Percentiles rank a stretch among this genome's conserved stretches.
These are phyloP conservation scores for Lateolabrax maculatus DNA, from an alignment of 2,797 vertebrate species.

Conservation along the genomic window DNA sequence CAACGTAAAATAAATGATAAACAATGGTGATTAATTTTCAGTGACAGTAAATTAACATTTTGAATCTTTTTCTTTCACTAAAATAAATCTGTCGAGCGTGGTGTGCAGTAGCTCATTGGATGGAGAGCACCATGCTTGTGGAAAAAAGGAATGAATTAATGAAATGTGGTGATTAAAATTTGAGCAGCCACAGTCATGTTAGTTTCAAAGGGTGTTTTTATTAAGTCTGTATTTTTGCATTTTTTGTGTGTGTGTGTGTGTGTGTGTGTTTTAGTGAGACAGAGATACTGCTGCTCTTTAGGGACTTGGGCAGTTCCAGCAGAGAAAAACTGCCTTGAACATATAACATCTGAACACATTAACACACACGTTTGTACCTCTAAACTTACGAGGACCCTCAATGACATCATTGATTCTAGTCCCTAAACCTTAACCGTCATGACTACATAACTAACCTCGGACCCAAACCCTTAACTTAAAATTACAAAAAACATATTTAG, in stretches of 20 bases:
- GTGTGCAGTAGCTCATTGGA: conserved; percentile 34
- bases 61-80: conserved; percentile 25
- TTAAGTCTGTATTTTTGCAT: conserved; percentile 79
- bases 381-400: not conserved
- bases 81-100: conserved; percentile 14
- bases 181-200: conserved; percentile 91
- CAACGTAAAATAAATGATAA: conserved; percentile 24
- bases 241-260: conserved; percentile 18
- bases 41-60: conserved; percentile 47
- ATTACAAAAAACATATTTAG: not conserved
- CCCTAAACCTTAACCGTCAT: not conserved
- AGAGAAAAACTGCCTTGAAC: conserved; percentile 63
- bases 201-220: conserved; percentile 94
- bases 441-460: not conserved
- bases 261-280: not conserved
- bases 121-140: conserved; percentile 10
- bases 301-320: conserved; percentile 86
- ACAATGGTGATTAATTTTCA: conserved; percentile 63
- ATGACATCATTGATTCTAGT: not conserved
- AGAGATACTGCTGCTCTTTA: conserved; percentile 63
- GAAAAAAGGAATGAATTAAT: conserved; percentile 79
- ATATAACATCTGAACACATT: not conserved
- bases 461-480: not conserved
- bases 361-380: conserved; percentile 6
- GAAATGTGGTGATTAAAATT: conserved; percentile 92